Conservation (phyloP, 1,140 invertebrate genomes). For the Phymorhynchus buccinoides region DNA sequence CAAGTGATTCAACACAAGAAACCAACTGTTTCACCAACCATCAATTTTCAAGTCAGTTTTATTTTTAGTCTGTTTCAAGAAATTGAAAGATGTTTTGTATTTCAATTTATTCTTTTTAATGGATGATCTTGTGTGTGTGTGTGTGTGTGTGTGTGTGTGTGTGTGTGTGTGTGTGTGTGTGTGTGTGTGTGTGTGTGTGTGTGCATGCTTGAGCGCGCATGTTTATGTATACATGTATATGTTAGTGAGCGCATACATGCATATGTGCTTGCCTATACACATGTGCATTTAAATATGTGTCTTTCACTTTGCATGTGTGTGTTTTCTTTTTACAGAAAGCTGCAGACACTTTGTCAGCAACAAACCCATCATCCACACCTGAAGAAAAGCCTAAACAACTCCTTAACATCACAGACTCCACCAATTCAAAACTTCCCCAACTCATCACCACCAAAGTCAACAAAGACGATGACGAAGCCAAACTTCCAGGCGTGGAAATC, state of each 20-base stretch:
- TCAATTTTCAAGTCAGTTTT: neutral
- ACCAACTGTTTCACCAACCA: neutral
- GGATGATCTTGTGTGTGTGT: no score
- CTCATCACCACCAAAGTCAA: no score
- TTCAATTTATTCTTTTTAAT: no score
- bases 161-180: no score
- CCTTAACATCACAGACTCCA: neutral
- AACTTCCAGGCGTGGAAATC: neutral
- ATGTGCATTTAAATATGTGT: no score
- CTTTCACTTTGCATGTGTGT: no score
- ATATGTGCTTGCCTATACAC: neutral
- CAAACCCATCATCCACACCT: neutral
- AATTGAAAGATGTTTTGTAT: no score
- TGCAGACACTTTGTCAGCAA: neutral
- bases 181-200: neutral
- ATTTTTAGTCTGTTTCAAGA: neutral
- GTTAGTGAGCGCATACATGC: neutral
- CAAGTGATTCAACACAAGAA: neutral
- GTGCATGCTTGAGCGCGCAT: neutral
- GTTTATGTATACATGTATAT: neutral
- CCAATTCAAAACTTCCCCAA: neutral
- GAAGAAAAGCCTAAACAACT: neutral
- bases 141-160: no score
- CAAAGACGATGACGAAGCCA: neutral
- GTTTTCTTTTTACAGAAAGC: conserved; percentile 3